Percentiles rank a stretch among this genome's conserved stretches.
phyloP scores from a whole-genome alignment of 2,797 vertebrate species.

The Acridotheres tristis region DNA sequence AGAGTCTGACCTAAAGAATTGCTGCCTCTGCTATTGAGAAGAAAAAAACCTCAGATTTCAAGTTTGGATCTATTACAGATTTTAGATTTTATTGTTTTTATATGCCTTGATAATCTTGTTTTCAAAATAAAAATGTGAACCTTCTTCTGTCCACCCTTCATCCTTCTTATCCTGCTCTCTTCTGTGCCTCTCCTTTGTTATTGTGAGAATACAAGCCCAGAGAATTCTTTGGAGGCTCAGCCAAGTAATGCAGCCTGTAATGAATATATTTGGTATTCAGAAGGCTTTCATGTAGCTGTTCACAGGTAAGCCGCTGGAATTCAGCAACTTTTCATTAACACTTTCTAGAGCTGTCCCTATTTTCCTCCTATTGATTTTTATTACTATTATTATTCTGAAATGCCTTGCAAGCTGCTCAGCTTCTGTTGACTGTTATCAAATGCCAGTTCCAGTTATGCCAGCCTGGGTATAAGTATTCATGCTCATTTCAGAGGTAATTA shows the following conservation, averaged over 20 bases:
- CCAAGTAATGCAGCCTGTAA: constrained; percentile 42
- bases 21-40: background rate
- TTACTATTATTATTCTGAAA: constrained; percentile 7
- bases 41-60: background rate
- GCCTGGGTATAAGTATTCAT: background rate
- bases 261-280: constrained; percentile 62
- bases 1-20: background rate
- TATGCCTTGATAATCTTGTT: background rate
- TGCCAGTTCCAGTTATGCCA: background rate
- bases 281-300: constrained; percentile 15
- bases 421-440: constrained; percentile 28
- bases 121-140: background rate
- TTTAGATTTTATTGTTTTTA: background rate
- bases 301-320: constrained; percentile 32
- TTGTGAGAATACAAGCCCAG: background rate
- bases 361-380: constrained; percentile 41
- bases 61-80: background rate
- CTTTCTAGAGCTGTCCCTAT: constrained; percentile 29
- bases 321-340: constrained; percentile 60
- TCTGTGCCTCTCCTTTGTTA: background rate
- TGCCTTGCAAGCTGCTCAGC: background rate
- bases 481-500: constrained; percentile 31
- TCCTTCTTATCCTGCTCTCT: background rate
- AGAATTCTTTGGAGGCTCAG: constrained; percentile 45
- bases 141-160: background rate